These are phyloP conservation scores for Catharus bicknelli DNA, from an alignment of 2,113 vertebrate genomes.

Conservation along the genomic window DNA sequence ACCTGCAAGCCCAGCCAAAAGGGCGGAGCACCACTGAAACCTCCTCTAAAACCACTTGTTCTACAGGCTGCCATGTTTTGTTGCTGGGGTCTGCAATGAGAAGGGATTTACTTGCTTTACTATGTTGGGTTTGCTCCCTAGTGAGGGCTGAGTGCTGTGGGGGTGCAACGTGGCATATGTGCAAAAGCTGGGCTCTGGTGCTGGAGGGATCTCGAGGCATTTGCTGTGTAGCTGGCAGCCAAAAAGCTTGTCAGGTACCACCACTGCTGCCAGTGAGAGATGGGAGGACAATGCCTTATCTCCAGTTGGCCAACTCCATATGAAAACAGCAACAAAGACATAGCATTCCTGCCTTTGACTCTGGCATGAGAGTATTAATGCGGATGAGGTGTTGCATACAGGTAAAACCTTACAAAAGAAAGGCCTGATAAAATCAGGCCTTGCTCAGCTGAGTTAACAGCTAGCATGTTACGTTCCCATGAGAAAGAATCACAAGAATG, in stretches of 20 bases:
- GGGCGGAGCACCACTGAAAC: background rate
- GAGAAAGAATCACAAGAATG: no score
- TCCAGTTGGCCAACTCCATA: background rate
- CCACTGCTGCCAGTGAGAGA: background rate
- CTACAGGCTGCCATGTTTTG: background rate
- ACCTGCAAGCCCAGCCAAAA: background rate
- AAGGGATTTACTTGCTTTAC: background rate
- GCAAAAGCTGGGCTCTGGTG: background rate
- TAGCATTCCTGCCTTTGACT: background rate
- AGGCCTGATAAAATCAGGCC: no score
- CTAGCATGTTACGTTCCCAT: no score
- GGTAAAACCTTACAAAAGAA: no score
- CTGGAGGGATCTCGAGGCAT: fast-evolving
- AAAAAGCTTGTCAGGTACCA: background rate
- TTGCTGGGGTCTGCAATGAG: background rate
- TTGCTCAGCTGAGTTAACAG: no score
- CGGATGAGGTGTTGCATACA: no score
- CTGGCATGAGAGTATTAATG: background rate
- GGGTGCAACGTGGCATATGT: background rate
- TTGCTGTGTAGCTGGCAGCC: background rate
- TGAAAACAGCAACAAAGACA: background rate
- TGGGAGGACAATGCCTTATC: fast-evolving
- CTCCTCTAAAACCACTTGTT: fast-evolving
- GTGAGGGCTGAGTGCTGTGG: background rate
- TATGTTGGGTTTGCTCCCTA: fast-evolving